Conservation (phyloP, 2,888 invertebrate genomes). For the Stenchaetothrips biformis region DNA sequence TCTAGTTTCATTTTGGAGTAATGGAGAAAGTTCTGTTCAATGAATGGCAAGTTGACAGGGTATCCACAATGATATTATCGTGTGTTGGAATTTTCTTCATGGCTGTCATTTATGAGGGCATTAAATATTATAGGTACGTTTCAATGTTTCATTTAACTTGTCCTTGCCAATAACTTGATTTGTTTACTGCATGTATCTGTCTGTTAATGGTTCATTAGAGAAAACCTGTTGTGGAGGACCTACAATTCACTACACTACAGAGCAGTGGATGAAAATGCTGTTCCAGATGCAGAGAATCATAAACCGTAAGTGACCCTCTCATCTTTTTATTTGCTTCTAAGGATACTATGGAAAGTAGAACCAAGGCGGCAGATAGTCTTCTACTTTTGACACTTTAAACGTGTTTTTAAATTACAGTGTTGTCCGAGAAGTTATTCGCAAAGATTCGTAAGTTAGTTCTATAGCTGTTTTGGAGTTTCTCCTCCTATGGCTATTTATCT, state of each 20-base stretch:
- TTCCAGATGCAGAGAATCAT: slow-evolving; percentile 64
- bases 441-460: slow-evolving; percentile 69
- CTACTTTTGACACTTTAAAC: slow-evolving; percentile 1
- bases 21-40: slow-evolving; percentile 75
- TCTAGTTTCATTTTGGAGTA: slow-evolving; percentile 76
- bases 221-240: slow-evolving; percentile 81
- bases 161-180: background rate
- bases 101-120: slow-evolving; percentile 90
- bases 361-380: background rate
- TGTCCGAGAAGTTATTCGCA: slow-evolving; percentile 66
- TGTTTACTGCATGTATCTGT: slow-evolving; percentile 26
- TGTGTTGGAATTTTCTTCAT: slow-evolving; percentile 87
- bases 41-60: slow-evolving; percentile 70
- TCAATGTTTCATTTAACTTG: slow-evolving; percentile 26
- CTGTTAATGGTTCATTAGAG: slow-evolving; percentile 50
- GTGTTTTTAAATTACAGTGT: slow-evolving; percentile 50
- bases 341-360: background rate
- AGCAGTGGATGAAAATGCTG: slow-evolving; percentile 66
- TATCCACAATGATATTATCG: slow-evolving; percentile 77
- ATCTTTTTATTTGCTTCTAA: slow-evolving; percentile 28
- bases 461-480: too few species aligned
- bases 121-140: slow-evolving; percentile 72
- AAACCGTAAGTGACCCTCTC: slow-evolving; percentile 63
- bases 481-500: too few species aligned
- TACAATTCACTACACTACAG: slow-evolving; percentile 80